A percentile compares a stretch with the other conserved stretches of the same genome.
Conservation (phyloP, 1,140 invertebrate species). For the Lepidurus apus region DNA sequence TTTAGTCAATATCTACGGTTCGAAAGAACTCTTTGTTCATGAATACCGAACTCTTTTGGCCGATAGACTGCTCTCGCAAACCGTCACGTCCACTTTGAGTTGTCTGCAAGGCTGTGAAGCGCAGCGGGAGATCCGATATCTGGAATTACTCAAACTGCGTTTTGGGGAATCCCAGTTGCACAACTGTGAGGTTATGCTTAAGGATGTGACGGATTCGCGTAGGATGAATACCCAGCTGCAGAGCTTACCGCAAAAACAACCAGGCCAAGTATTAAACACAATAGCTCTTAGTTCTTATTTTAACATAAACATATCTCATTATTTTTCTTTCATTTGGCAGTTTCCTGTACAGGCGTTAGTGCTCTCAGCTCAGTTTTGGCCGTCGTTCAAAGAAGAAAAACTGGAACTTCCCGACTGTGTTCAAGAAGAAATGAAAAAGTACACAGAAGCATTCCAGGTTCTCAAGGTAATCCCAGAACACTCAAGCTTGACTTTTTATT, state of each 20-base stretch:
- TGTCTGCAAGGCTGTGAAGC: background rate
- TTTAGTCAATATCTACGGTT: conserved; percentile 97
- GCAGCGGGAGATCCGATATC: conserved; percentile 87
- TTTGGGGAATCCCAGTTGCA: conserved; percentile 95
- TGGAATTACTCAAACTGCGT: conserved; percentile 86
- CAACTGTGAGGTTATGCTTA: conserved; percentile 98
- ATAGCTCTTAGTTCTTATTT: background rate
- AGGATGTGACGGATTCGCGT: conserved; percentile 72
- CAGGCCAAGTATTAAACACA: background rate
- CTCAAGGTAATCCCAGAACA: conserved; percentile 57
- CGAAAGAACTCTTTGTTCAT: conserved; percentile 96
- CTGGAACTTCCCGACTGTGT: conserved; percentile 76
- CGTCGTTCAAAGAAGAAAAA: conserved; percentile 89
- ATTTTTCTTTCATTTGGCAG: conserved; percentile 44
- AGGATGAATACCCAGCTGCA: conserved; percentile 81
- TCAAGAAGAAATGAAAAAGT: conserved; percentile 73
- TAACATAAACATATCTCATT: background rate
- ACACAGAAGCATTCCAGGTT: conserved; percentile 85
- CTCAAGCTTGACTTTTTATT: background rate
- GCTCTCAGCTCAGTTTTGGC: conserved; percentile 98
- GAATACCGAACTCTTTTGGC: conserved; percentile 93
- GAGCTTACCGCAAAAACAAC: conserved; percentile 29
- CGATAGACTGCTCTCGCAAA: conserved; percentile 80
- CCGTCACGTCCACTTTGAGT: conserved; percentile 67
- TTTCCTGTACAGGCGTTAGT: conserved; percentile 77